Base-by-base conservation (phyloP, 2,888 invertebrate species). In the Drosophila peninsularis region DNA sequence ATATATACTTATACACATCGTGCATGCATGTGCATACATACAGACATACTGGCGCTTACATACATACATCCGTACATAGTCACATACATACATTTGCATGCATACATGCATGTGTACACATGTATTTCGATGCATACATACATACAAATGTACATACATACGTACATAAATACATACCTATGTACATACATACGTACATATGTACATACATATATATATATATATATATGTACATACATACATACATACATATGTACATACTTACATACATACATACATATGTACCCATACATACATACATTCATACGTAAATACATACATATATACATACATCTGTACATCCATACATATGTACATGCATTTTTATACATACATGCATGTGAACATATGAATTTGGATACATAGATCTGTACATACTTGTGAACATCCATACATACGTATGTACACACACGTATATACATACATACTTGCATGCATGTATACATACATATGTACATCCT, bases 1-100 rank as follows among this genome's bases (percentile, higher is more conserved):
- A 14, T 14, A 42, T n/a, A 19, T 34, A 36, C 19, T 21, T 42
- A 37, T 42, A 65, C 19, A 54, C 34, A 56, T 36, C 9, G n/a
- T 32, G 24, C 10, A 55, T 34, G 24, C 30, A 21, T 27, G 32
- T 9, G 45, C 19, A 49, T 34, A 19, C 2, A 7, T 24, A 7
- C 1, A 24, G 9, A 6, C n/a, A 14, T 6, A 41, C 11, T 21
- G 1, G 3, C 19, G 11, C 21, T 11, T 42, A 21, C 13, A 5
- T 42, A 3, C 13, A 13, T 41, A 24, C 24, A 13, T 42, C 0
- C 3, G 21, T 42, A 6, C 42, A 42, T 21, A n/a, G n/a, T n/a
- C n/a, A 21, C 21, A 24, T 21, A 11, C 11, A 7, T 24, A 24
- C 24, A 24, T 24, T 5, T 42, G 7, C 42, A 14, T 42, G 0